phyloP scores from a whole-genome alignment of 2,113 vertebrate genomes.

The Ammodramus savannarum region DNA sequence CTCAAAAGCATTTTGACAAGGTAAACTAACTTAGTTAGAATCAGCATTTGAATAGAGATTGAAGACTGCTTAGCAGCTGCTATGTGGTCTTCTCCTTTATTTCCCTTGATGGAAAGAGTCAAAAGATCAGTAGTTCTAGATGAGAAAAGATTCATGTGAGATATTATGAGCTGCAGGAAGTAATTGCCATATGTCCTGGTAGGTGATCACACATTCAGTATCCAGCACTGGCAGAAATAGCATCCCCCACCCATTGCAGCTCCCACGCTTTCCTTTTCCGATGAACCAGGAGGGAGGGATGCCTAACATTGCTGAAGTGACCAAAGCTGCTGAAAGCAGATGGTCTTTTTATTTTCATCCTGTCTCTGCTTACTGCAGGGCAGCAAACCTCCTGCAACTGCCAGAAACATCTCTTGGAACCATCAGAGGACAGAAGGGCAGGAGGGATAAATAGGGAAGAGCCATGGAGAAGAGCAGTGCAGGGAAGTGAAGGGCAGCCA shows the following conservation, averaged over 20 bases:
- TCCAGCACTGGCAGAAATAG: background rate
- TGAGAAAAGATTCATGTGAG: background rate
- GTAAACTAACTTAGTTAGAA: background rate
- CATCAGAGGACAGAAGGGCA: background rate
- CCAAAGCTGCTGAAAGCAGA: background rate
- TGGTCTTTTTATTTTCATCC: background rate
- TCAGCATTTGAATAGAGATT: background rate
- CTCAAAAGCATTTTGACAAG: background rate
- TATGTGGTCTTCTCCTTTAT: background rate
- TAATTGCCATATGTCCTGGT: background rate
- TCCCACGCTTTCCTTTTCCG: background rate
- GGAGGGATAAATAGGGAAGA: background rate
- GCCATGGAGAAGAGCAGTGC: background rate
- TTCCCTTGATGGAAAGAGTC: background rate
- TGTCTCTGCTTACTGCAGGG: background rate
- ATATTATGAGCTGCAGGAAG: background rate
- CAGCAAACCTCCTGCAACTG: background rate
- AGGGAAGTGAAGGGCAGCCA: background rate
- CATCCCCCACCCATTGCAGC: background rate
- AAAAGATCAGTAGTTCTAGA: background rate
- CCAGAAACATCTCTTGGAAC: background rate
- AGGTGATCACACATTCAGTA: background rate
- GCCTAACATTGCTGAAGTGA: background rate
- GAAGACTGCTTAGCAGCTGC: background rate
- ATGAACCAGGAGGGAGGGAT: background rate